A percentile compares a stretch with the other conserved stretches of the same genome.
Conservation (phyloP, 2,888 invertebrate species). For the Machimus atricapillus region DNA sequence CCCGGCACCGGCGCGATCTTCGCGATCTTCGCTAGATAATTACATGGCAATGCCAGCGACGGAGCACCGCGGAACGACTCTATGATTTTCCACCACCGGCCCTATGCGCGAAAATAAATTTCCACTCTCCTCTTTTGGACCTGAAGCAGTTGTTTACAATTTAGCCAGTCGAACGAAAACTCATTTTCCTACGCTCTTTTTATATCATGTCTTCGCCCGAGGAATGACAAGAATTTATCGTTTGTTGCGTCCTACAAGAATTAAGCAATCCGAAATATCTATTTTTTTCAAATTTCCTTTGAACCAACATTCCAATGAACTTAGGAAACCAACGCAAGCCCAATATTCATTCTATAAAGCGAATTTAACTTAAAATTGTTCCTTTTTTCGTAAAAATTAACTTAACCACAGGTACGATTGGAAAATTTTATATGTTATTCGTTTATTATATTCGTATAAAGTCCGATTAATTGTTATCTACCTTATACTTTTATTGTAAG, state of each 20-base stretch:
- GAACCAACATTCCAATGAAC: not conserved
- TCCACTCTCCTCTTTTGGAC: not conserved
- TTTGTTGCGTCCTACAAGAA: not conserved
- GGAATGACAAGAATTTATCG: not conserved
- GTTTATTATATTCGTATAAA: too few relatives aligned
- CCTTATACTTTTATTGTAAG: too few relatives aligned
- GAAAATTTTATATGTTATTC: too few relatives aligned
- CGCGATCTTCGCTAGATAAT: not conserved
- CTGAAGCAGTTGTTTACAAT: not conserved
- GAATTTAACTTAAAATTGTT: too few relatives aligned
- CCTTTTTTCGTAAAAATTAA: too few relatives aligned
- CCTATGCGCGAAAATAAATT: not conserved
- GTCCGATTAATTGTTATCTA: too few relatives aligned
- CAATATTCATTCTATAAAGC: not conserved
- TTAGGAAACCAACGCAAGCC: not conserved
- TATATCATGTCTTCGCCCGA: not conserved
- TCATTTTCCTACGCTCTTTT: not conserved
- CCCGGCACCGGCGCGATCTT: not conserved
- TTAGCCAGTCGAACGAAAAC: not conserved
- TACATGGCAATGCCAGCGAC: not conserved
- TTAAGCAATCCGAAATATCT: not conserved
- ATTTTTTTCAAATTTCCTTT: not conserved
- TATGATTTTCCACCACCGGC: not conserved
- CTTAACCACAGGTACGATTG: too few relatives aligned
- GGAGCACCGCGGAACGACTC: not conserved